Evolutionary conservation across 1,140 invertebrate species (phyloP), one percentile per base, ranked within the genome.

Genomic region (Megathymus violae): DNA sequence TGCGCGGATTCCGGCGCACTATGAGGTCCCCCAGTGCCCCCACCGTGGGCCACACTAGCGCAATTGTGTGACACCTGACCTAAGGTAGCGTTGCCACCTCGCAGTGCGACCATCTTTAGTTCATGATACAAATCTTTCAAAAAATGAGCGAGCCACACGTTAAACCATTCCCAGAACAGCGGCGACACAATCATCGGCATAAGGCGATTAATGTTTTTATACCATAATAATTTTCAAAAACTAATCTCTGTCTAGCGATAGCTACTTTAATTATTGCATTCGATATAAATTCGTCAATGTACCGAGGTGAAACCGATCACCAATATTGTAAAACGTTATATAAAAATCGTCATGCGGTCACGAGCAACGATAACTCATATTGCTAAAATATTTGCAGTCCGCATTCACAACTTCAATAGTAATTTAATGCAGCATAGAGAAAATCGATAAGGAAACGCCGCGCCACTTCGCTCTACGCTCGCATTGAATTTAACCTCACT

Each of bases 391-490:
- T 81, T 80, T 82, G 77, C 78, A 76, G 68, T 70, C 80, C 85
- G 80, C 80, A 82, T 83, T 83, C 80, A 84, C 80, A 69, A 84
- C 86, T 84, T 78, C 78, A 88, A 82, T 78, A 80, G 76, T 82
- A 86, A 82, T 85, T 82, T 87, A 88, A 88, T 89, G 87, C 87
- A 86, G 87, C 80, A 85, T 80, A 84, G 76, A 82, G 86, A 89
- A 89, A 89, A 89, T 89, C 86, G 85, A 89, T 89, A 89, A 81
- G 82, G 80, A 82, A 80, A 80, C 84, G 68, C 78, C 78, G 78
- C 83, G 83, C 76, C 78, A 81, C 81, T 81, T 80, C 54, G 73
- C 70, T 69, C 66, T 62, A 62, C 69, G 65, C 67, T 71, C 71
- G 68, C 75, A 64, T 66, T 69, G 50, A 71, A 75, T 72, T 73